phyloP scores from a whole-genome alignment of 2,888 invertebrate genomes.

The Deroplatys truncata region DNA sequence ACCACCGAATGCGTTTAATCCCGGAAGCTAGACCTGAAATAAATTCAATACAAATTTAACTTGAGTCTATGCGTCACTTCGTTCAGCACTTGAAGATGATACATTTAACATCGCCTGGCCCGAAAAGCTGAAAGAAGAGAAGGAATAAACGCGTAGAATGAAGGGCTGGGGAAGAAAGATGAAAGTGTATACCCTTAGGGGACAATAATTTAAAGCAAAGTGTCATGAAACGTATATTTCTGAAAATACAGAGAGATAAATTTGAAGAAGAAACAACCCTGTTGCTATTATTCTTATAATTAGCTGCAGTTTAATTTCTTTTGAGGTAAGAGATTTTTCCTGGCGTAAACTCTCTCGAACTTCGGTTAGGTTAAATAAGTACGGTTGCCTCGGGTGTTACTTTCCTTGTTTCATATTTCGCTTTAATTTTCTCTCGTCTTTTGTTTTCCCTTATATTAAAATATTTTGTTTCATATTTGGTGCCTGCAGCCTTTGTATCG shows the following conservation, averaged over 20 bases:
- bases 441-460: not conserved
- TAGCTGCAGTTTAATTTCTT: not conserved
- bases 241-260: not conserved
- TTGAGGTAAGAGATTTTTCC: not conserved
- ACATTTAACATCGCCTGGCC: not conserved
- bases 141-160: not conserved
- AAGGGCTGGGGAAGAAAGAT: not conserved
- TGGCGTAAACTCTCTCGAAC: not conserved
- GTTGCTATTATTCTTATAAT: not conserved
- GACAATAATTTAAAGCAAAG: not conserved
- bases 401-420: not conserved
- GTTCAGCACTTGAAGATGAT: not conserved
- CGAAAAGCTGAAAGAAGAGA: not conserved
- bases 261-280: not conserved
- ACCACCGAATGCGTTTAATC: not conserved
- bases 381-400: not conserved
- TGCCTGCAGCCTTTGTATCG: not conserved
- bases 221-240: not conserved
- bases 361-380: not conserved
- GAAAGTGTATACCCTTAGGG: not conserved
- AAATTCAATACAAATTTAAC: not conserved
- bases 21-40: not conserved
- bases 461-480: not conserved
- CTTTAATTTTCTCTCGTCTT: not conserved
- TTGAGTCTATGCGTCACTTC: not conserved